phyloP scores from a whole-genome alignment of 2,888 invertebrate genomes.

The Amiota communis region DNA sequence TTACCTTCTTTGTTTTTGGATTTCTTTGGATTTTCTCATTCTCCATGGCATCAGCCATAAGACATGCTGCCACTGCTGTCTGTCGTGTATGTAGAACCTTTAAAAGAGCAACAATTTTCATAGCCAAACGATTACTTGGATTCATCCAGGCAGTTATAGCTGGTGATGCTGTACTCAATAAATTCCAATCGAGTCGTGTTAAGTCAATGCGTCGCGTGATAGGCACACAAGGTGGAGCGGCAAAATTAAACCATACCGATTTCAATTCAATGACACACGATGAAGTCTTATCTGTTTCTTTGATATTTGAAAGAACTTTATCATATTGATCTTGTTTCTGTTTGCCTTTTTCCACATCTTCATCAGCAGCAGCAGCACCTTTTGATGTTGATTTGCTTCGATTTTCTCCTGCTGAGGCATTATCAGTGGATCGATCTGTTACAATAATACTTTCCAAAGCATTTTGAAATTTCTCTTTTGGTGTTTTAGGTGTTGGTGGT shows the following conservation, averaged over 20 bases:
- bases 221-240: constrained; percentile 94
- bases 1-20: constrained; percentile 71
- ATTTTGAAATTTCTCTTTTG: constrained; percentile 75
- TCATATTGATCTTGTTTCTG: constrained; percentile 60
- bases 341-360: constrained; percentile 73
- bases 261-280: constrained; percentile 91
- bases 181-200: constrained; percentile 95
- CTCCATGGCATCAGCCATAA: constrained; percentile 96
- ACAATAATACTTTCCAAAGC: constrained; percentile 67
- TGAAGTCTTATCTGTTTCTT: constrained; percentile 81
- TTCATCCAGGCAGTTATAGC: constrained; percentile 99
- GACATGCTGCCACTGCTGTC: constrained; percentile 91
- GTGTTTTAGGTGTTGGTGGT: constrained; percentile 77
- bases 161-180: constrained; percentile 95
- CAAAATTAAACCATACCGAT: constrained; percentile 97
- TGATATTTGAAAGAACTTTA: constrained; percentile 76
- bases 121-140: constrained; percentile 92
- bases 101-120: constrained; percentile 86
- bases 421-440: constrained; percentile 49
- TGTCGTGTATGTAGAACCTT: constrained; percentile 85
- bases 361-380: constrained; percentile 53
- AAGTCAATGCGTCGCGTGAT: constrained; percentile 95
- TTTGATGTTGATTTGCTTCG: constrained; percentile 54
- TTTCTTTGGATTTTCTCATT: constrained; percentile 80
- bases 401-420: constrained; percentile 33